A percentile compares a stretch with the other conserved stretches of the same genome.
phyloP scores from a whole-genome alignment of 2,113 vertebrate species.

The Mustela nigripes region DNA sequence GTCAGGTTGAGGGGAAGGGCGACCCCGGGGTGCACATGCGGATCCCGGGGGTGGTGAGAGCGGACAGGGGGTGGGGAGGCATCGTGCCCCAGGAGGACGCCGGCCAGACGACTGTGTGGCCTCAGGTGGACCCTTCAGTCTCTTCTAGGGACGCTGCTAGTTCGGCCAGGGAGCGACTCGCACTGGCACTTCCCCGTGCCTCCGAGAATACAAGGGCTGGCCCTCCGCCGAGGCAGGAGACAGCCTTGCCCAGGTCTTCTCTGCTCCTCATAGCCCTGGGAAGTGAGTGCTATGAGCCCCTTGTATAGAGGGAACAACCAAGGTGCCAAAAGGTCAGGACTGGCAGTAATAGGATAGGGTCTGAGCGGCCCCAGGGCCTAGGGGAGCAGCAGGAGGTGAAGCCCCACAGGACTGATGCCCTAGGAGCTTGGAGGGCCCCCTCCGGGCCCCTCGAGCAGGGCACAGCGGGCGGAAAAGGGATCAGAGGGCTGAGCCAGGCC shows the following conservation, averaged over 20 bases:
- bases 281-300: not conserved
- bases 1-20: not conserved
- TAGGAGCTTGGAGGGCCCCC: too few species aligned
- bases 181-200: rapidly evolving
- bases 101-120: not conserved
- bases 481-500: not conserved
- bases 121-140: rapidly evolving
- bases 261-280: not conserved
- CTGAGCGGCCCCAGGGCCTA: not conserved
- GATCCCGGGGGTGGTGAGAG: not conserved
- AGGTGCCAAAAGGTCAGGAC: not conserved
- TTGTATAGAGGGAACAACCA: not conserved
- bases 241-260: not conserved
- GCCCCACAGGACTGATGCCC: not conserved
- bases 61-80: not conserved
- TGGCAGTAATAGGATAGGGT: too few species aligned
- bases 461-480: too few species aligned
- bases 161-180: not conserved
- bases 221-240: not conserved
- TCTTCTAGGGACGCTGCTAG: not conserved
- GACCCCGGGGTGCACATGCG: too few species aligned
- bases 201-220: rapidly evolving
- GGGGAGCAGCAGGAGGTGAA: rapidly evolving
- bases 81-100: not conserved
- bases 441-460: not conserved